Evolutionary conservation across 2,888 invertebrate genomes (phyloP), one percentile per base, ranked within the genome.

Genomic region (Drosophila colorata): DNA sequence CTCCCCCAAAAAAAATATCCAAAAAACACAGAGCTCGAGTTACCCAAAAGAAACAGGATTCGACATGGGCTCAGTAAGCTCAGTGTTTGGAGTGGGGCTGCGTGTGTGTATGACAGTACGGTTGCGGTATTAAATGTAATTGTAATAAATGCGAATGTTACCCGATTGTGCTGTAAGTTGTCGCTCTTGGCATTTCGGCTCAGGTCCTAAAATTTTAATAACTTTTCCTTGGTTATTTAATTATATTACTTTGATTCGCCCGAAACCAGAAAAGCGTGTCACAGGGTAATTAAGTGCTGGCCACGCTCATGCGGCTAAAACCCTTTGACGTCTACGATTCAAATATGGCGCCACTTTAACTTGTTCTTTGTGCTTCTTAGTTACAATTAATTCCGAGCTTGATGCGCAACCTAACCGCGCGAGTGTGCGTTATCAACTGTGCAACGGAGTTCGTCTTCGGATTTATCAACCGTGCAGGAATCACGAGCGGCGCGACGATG

Each of bases 401-500:
- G 52, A 43, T 18, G 43, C 40, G 52, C 71, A 66, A 78, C 87
- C 72, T 73, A 61, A 66, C 81, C 72, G 78, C 35, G 23, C 74
- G 81, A 79, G 58, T 49, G 68, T 69, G 56, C 79, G 83, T 83
- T 88, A 90, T 88, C 83, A 88, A 88, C 88, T 88, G 80, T 84
- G 64, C 55, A 48, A 37, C 60, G 49, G 55, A 33, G 20, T 41
- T 56, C 33, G 47, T 53, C 68, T 72, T 86, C 58, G 79, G 53
- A 6, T 59, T 64, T 78, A 73, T 66, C 76, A 82, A 56, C 57
- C 64, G 56, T 41, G 47, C 44, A n/a, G 41, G 58, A 41, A 49
- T 44, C 38, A 55, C 64, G 53, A 59, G 28, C 28, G 7, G 28
- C 28, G 8, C 28, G 31, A 20, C 55, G 35, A 18, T 23, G 57